Base-by-base conservation (phyloP, 1,140 invertebrate genomes). In the Pinna nobilis region DNA sequence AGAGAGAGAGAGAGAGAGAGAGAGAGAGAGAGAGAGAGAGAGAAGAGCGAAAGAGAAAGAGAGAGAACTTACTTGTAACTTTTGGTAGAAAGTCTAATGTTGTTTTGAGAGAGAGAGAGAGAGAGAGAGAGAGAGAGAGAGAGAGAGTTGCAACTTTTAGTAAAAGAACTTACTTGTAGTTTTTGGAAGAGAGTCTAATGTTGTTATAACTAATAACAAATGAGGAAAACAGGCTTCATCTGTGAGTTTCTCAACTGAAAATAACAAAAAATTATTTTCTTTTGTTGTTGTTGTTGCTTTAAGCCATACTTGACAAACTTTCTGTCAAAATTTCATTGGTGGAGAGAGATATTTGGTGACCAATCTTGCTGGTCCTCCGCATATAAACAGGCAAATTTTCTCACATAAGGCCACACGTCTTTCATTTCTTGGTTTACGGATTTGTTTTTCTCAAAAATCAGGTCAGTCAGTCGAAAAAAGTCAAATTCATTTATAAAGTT, bases 191-290 rank as follows among this genome's bases (percentile, higher is more conserved):
- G 44, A 37, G 13, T 76, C 53, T 9, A 78, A 23, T 9, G 68
- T 59, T n/a, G 3, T 49, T 28, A 78, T 41, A n/a, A 64, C 39
- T n/a, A 76, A 25, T 28, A 68, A 49, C 49, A 75, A 37, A 20
- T 73, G 73, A 20, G 77, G 68, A n/a, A 78, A 50, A 50, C 49
- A 57, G 20, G 75, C 49, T 41, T 65, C 64, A 13, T 63, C 51
- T 49, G 39, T 28, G 28, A 68, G n/a, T 0, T 51, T 6, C 32
- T 39, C 13, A 41, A 68, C 59, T 69, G 13, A n/a, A 63, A 53
- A 15, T 35, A 25, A n/a, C 47, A 20, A 63, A 25, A 20, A 35
- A n/a, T 15, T 32, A 37, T 44, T 11, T 44, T 11, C 39, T n/a
- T n/a, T n/a, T n/a, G n/a, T n/a, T n/a, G n/a, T n/a, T n/a, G n/a